These are phyloP conservation scores for Dicrurus megarhynchus DNA, from an alignment of 2,113 vertebrate species.

Conservation along the genomic window DNA sequence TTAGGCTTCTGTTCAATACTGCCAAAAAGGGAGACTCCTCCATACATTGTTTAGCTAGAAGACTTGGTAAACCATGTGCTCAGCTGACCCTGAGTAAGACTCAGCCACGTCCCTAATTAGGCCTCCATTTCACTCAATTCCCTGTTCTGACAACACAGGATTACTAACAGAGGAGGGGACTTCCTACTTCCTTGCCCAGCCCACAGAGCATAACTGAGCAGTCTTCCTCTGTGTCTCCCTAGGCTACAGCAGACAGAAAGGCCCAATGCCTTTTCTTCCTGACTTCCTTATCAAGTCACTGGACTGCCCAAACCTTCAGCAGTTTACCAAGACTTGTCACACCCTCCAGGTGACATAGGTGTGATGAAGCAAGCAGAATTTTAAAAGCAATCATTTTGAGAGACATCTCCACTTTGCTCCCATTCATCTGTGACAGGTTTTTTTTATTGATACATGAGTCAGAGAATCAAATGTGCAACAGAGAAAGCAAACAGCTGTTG, in stretches of 20 bases:
- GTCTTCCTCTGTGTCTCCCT: background rate
- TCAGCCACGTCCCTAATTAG: background rate
- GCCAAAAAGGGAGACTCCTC: background rate
- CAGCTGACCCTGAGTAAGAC: background rate
- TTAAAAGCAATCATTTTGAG: background rate
- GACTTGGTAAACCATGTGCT: background rate
- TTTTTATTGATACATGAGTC: background rate
- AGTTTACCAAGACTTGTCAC: background rate
- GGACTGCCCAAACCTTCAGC: background rate
- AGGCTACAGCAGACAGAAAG: background rate
- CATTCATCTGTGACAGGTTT: background rate
- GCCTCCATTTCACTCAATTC: background rate
- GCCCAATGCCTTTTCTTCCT: background rate
- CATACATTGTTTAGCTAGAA: background rate
- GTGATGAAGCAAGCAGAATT: background rate
- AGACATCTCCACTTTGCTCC: background rate
- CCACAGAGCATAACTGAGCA: background rate
- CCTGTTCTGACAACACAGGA: background rate
- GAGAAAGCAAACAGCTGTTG: background rate
- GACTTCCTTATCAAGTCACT: fast-evolving
- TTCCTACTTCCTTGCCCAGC: background rate
- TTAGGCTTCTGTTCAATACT: background rate
- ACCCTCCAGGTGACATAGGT: background rate
- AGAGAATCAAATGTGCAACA: background rate
- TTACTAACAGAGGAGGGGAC: background rate